Base-by-base conservation (phyloP, 2,797 vertebrate genomes). In the Delichon dasypus region DNA sequence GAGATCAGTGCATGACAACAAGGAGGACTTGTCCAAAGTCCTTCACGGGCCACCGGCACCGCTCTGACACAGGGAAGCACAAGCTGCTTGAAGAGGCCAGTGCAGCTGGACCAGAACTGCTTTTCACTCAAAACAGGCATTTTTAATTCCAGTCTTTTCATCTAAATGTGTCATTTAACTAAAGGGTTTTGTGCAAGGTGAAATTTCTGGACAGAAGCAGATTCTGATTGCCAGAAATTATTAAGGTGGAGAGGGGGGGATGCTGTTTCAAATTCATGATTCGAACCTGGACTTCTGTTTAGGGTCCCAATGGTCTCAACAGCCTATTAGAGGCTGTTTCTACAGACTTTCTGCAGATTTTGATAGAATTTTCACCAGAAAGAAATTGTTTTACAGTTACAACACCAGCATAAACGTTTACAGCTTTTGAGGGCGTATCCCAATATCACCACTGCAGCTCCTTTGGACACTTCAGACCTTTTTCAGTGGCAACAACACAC, bases 21-120 rank as follows among this genome's bases (percentile, higher is more conserved):
- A 70, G 80, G 21, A 95, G 60, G 44, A 10, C 40, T 86, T 55
- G 65, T 78, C 90, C 78, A 66, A 66, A 90, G 84, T 61, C 85
- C 90, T 95, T 95, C 93, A 91, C 5, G 19, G 89, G 76, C 92
- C 92, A 88, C 48, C 0, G 0, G 76, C 75, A 32, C n/a, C 25
- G 1, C 58, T 80, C 47, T 45, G 64, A 78, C 50, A 79, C 64
- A 74, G 45, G 36, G 34, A 71, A n/a, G 4, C 7, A 64, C 30
- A 36, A 40, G 30, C 85, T 74, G 81, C 53, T 65, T 10, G 14
- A 70, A 81, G 22, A 47, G 38, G 42, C 54, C 65, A 44, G 65
- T 26, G 57, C 93, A 90, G 80, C 76, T 84, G 83, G 85, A 64
- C 60, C 38, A 70, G 73, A 58, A 3, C 30, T 34, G n/a, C 29